Base-by-base conservation (phyloP, 2,113 vertebrate genomes). In the Oxyruncus cristatus region DNA sequence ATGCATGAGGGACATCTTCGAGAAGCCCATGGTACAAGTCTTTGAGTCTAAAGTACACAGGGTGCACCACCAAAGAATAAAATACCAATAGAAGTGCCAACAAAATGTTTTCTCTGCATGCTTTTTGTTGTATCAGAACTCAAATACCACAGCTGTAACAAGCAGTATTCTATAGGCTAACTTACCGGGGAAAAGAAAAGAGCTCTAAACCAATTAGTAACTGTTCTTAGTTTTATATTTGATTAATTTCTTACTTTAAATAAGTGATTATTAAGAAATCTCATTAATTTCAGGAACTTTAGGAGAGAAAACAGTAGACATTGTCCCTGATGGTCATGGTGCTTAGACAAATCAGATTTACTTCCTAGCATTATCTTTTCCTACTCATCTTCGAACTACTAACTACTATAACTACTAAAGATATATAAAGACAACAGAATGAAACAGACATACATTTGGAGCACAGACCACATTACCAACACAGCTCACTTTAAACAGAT, bases 201-300 rank as follows among this genome's bases (percentile, higher is more conserved):
- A 61, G 11, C 33, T 66, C 58, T 74, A 79, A 92, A 85, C 68
- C 12, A 67, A 84, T 66, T 90, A 92, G 61, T 79, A 86, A 78
- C 44, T 83, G 63, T 42, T 91, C 65, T 68, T 71, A 56, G 30
- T 44, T 79, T 93, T 77, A 61, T 52, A 86, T 85, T 75, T 74
- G 24, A 84, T 74, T 86, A 88, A 92, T 93, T 96, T 89, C 42
- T 84, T 84, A 50, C 88, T 95, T 88, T 87, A 92, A 92, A n/a
- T 79, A 84, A 95, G 24, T 95, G 53, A 39, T 72, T 80, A 79
- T 86, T 75, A 66, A 74, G 79, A 94, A 96, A 96, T 88, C 52
- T 58, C 55, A 88, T 95, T 95, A 88, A 78, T 95, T 95, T 91
- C 41, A 66, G 62, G 6, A 79, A 42, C 39, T 81, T 89, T 85